Conservation (phyloP, 2,888 invertebrate genomes). For the Lysandra coridon region DNA sequence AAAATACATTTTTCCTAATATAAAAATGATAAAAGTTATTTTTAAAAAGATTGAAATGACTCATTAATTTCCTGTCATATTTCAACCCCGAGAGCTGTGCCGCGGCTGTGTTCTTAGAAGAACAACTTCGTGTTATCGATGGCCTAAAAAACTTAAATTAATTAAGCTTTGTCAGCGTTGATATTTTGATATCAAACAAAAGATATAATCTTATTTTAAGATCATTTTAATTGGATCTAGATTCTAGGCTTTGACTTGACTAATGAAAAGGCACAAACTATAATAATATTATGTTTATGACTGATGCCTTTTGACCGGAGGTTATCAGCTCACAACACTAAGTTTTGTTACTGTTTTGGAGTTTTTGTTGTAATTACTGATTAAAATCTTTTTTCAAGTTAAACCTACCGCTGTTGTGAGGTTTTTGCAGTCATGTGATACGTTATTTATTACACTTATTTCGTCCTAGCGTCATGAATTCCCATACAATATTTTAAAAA, state of each 20-base stretch:
- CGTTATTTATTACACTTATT: too few relatives aligned
- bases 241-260: neutral
- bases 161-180: constrained; percentile 29
- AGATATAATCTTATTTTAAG: neutral
- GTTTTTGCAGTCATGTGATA: too few relatives aligned
- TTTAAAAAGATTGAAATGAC: neutral
- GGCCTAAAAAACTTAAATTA: constrained; percentile 17
- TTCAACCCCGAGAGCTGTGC: neutral
- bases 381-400: too few relatives aligned
- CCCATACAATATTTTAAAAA: too few relatives aligned
- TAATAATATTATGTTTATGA: too few relatives aligned
- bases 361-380: too few relatives aligned
- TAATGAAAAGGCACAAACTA: neutral
- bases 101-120: neutral
- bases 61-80: neutral
- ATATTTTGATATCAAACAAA: neutral
- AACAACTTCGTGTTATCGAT: constrained; percentile 10
- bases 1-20: too few relatives aligned
- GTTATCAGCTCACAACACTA: too few relatives aligned
- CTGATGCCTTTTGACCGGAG: too few relatives aligned
- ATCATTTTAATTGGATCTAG: neutral
- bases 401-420: too few relatives aligned
- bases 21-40: neutral
- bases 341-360: too few relatives aligned
- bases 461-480: too few relatives aligned